Evolutionary conservation across 2,888 invertebrate species (phyloP), one percentile per base, ranked within the genome.

Genomic region (Alsophila aescularia): DNA sequence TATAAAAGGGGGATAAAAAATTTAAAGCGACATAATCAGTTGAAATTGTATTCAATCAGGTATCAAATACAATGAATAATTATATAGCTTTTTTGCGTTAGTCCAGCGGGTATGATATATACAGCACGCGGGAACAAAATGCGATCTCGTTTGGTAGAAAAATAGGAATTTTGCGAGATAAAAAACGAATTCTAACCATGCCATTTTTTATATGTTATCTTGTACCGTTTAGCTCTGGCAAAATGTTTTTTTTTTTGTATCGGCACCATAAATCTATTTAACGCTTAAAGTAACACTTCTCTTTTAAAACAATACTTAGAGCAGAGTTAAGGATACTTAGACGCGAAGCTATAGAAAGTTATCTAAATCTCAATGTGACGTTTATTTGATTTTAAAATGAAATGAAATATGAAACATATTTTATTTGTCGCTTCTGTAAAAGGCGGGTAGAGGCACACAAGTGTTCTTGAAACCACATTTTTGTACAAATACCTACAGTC

Each of bases 81-180:
- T 51, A 52, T 54, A 52, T 64, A 62, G 51, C 54, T 60, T 65
- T 71, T 70, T 64, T n/a, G n/a, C n/a, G 67, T 51, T 56, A 59
- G 58, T 58, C 69, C 58, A 59, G 9, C 36, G 70, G 69, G 73
- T 73, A 72, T 75, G 67, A 65, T 65, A 58, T 53, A 62, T 63
- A 61, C 50, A 52, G 51, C 47, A 51, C 53, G 34, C 14, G 52
- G 39, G 52, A 58, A 61, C 60, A 50, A 53, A 65, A 64, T 37
- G 55, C 36, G 53, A 58, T 40, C 36, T 39, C 32, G 37, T 31
- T 53, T 49, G 53, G 55, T 52, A 52, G 52, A 47, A 14, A 29
- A 18, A 21, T 15, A 15, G 10, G 16, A 18, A 27, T 39, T 39
- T 44, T 16, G 21, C 29, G 15, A 42, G 35, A 52, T 18, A 18